phyloP scores from a whole-genome alignment of 2,113 vertebrate genomes.

The Oryzias melastigma region DNA sequence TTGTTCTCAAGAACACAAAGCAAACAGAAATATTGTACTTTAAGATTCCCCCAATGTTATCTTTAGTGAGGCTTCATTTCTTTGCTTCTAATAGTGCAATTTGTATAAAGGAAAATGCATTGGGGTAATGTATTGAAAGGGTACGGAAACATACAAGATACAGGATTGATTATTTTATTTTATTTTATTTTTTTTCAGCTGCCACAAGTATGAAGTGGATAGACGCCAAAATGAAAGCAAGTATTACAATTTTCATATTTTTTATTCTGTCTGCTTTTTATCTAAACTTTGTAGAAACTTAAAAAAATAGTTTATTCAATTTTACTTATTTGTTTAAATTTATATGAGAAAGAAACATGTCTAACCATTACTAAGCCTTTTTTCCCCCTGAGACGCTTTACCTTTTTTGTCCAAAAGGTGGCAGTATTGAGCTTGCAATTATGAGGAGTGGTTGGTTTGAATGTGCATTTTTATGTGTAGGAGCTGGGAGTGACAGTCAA shows the following conservation, averaged over 20 bases:
- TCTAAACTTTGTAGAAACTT: too few relatives aligned
- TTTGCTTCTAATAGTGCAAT: too few relatives aligned
- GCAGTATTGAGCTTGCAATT: conserved; percentile 28
- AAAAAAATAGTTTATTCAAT: neutral
- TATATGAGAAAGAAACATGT: too few relatives aligned
- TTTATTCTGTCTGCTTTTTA: neutral
- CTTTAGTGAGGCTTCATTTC: neutral
- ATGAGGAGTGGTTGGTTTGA: neutral
- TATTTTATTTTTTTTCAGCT: conserved; percentile 75
- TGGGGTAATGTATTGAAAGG: neutral
- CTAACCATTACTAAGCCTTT: too few relatives aligned
- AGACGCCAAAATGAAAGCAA: conserved; percentile 99
- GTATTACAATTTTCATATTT: conserved; percentile 38
- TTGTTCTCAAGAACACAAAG: too few relatives aligned
- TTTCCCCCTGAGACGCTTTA: neutral
- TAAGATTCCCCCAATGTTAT: neutral
- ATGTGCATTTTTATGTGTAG: conserved; percentile 67
- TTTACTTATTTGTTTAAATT: too few relatives aligned
- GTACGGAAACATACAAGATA: neutral
- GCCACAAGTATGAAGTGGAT: conserved; percentile 99
- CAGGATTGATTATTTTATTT: neutral
- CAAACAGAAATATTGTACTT: too few relatives aligned
- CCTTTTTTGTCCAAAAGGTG: conserved; percentile 39
- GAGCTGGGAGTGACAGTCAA: conserved; percentile 96
- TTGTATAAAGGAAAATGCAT: neutral